Conservation (phyloP, 1,140 invertebrate species). For the Solenopsis invicta region DNA sequence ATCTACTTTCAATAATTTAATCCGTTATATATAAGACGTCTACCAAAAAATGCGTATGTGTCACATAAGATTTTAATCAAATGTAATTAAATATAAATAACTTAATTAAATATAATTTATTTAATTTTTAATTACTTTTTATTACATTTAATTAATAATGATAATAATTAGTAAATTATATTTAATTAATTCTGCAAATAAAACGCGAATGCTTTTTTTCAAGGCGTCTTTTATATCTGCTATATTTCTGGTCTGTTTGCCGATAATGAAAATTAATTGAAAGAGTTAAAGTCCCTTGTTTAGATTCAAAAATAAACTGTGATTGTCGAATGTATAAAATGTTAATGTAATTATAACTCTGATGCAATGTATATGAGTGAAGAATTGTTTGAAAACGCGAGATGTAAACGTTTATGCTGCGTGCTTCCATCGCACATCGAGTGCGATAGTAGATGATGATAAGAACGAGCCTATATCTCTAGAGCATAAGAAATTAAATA, state of each 20-base stretch:
- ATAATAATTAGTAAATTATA: no score
- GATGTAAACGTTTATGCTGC: slow-evolving; percentile 12
- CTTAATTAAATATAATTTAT: background rate
- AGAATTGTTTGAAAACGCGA: slow-evolving; percentile 8
- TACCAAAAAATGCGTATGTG: background rate
- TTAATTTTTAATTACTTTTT: background rate
- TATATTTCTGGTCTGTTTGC: slow-evolving; percentile 14
- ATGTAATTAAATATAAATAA: no score
- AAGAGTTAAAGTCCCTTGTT: background rate
- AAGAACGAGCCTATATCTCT: slow-evolving; percentile 11
- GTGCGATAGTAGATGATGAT: background rate
- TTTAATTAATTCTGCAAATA: background rate
- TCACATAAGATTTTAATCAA: background rate
- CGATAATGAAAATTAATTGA: slow-evolving; percentile 16
- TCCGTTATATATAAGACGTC: background rate
- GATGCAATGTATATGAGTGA: background rate
- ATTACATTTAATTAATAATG: no score
- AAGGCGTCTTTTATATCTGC: slow-evolving; percentile 23
- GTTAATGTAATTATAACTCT: background rate
- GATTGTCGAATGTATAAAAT: slow-evolving; percentile 34
- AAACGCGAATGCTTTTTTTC: background rate
- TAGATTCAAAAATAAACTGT: slow-evolving; percentile 49
- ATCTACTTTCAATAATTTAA: background rate
- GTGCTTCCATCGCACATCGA: background rate
- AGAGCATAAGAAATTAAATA: background rate